Percentiles rank a stretch among this genome's conserved stretches.
Conservation (phyloP, 35 echinoderm and acorn worm species). For the Ptychodera flava region DNA sequence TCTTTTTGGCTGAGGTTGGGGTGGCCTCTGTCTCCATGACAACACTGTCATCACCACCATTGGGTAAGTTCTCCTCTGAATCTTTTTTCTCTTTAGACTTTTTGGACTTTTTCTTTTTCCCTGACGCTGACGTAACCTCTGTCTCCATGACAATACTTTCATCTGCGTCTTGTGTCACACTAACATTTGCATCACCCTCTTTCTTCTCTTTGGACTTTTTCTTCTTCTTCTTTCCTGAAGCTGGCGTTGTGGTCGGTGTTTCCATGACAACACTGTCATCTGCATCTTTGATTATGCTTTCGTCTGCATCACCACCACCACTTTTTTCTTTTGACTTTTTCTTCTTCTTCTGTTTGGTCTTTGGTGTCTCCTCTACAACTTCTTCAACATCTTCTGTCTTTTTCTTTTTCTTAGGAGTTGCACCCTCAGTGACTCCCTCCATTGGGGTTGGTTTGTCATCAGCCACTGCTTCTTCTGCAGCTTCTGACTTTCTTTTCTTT, state of each 20-base stretch:
- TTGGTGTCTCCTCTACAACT: neutral
- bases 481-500: conserved; percentile 18
- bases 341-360: conserved; percentile 61
- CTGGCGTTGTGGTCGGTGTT: neutral
- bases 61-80: neutral
- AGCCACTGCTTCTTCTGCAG: conserved; percentile 9
- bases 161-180: conserved; percentile 4
- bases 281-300: too few relatives aligned
- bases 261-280: too few relatives aligned
- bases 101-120: neutral
- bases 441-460: too few relatives aligned
- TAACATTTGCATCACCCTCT: conserved; percentile 10
- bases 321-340: conserved; percentile 86
- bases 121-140: conserved; percentile 17
- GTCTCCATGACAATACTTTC: neutral
- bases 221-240: conserved; percentile 73
- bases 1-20: conserved; percentile 37
- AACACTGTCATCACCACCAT: conserved; percentile 2
- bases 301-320: too few relatives aligned
- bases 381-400: neutral
- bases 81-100: conserved; percentile 18
- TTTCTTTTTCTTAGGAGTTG: too few relatives aligned
- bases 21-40: conserved; percentile 11
- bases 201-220: conserved; percentile 34
- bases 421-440: too few relatives aligned